Evolutionary conservation across 2,113 vertebrate species (phyloP).

Genomic region (Neotoma lepida): DNA sequence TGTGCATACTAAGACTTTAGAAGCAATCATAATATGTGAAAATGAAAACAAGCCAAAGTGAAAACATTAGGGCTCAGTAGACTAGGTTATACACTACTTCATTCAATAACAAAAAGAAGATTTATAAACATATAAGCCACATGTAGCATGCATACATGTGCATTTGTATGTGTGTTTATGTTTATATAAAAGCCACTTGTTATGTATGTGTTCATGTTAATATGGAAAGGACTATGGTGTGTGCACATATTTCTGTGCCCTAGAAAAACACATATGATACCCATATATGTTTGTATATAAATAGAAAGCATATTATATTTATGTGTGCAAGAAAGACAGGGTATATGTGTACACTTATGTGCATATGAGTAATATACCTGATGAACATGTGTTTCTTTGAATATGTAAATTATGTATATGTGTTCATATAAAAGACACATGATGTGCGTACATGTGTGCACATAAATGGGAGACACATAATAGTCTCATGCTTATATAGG

Average conservation of each 20-base stretch:
- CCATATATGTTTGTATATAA: neutral
- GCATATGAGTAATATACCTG: neutral
- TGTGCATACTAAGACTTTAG: neutral
- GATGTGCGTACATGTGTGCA: neutral
- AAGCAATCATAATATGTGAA: neutral
- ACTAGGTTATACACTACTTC: neutral
- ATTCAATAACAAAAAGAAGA: neutral
- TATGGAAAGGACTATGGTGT: neutral
- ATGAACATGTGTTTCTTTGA: neutral
- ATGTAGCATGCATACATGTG: neutral
- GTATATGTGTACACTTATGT: neutral
- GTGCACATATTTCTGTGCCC: neutral
- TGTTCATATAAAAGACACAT: neutral
- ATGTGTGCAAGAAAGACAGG: neutral
- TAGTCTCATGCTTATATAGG: neutral
- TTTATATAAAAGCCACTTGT: neutral
- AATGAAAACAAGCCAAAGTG: neutral
- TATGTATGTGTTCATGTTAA: neutral
- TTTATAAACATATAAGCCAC: neutral
- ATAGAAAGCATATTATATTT: neutral
- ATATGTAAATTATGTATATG: neutral
- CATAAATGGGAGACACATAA: neutral
- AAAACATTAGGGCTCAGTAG: neutral
- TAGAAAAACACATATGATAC: neutral
- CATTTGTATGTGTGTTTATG: neutral